Percentiles rank a stretch among this genome's conserved stretches.
Conservation (phyloP, 2,888 invertebrate species). For the Andrena dorsata region DNA sequence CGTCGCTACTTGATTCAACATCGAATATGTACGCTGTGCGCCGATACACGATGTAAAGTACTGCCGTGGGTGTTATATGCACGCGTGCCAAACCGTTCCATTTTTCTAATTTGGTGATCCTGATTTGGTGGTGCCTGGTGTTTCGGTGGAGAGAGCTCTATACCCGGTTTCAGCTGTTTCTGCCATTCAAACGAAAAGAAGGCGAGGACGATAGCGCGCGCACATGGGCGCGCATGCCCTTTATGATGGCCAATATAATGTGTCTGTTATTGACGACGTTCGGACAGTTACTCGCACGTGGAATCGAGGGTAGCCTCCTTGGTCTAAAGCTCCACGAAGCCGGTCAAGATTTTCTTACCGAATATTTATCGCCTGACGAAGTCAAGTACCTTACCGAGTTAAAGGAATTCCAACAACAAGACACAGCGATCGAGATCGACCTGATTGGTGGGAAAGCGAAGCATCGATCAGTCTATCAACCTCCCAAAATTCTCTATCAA, state of each 20-base stretch:
- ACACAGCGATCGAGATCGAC: slow-evolving; percentile 82
- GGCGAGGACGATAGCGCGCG: neutral
- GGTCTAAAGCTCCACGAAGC: slow-evolving; percentile 77
- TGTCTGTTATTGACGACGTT: slow-evolving; percentile 63
- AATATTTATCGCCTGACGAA: slow-evolving; percentile 78
- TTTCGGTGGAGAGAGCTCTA: neutral
- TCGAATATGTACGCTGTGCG: neutral
- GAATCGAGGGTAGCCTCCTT: slow-evolving; percentile 68
- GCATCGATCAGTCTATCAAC: slow-evolving; percentile 74
- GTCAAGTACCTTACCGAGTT: slow-evolving; percentile 77
- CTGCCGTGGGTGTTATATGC: neutral
- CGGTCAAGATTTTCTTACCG: slow-evolving; percentile 78
- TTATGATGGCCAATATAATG: slow-evolving; percentile 62
- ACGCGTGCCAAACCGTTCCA: neutral
- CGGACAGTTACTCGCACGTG: slow-evolving; percentile 55
- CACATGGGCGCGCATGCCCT: slow-evolving; percentile 4
- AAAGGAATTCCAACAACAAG: slow-evolving; percentile 75
- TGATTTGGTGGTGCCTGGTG: neutral
- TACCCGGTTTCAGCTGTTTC: neutral
- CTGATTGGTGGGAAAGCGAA: slow-evolving; percentile 79
- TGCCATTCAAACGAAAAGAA: neutral
- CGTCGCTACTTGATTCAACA: slow-evolving; percentile 2
- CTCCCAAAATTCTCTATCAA: slow-evolving; percentile 90
- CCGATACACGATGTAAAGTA: slow-evolving; percentile 8
- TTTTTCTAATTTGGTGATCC: neutral